Evolutionary conservation across 2,113 vertebrate genomes (phyloP).

Genomic region (Carollia perspicillata): DNA sequence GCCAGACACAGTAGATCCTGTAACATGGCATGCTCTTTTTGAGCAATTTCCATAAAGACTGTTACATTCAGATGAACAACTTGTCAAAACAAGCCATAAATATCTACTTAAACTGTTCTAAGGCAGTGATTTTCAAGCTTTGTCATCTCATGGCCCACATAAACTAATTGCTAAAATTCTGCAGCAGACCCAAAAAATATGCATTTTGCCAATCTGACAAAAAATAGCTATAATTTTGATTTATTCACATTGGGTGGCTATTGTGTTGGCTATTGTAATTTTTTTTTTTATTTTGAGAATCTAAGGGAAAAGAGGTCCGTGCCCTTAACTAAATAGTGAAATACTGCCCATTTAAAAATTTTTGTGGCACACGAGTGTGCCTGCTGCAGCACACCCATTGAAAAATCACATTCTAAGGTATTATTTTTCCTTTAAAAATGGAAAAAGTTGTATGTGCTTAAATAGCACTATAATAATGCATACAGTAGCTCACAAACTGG

Average conservation of each 20-base stretch:
- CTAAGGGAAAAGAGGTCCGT: not conserved
- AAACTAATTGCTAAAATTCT: not conserved
- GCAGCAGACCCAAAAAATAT: not conserved
- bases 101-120: not conserved
- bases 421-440: not conserved
- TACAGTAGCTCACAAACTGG: not conserved
- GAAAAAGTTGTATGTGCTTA: not conserved
- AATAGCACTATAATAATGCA: not conserved
- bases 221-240: not conserved
- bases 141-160: not conserved
- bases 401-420: not conserved
- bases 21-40: not conserved
- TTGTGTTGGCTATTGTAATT: not conserved
- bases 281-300: not conserved
- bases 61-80: not conserved
- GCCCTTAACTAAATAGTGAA: not conserved
- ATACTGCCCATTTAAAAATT: not conserved
- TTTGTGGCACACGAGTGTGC: not conserved
- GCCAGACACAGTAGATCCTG: not conserved
- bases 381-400: not conserved
- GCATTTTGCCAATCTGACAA: not conserved
- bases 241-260: not conserved
- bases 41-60: not conserved
- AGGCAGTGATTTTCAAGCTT: not conserved
- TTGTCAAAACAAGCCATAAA: constrained; percentile 23